phyloP scores from a whole-genome alignment of 2,797 vertebrate genomes.

The Hemitrygon akajei region DNA sequence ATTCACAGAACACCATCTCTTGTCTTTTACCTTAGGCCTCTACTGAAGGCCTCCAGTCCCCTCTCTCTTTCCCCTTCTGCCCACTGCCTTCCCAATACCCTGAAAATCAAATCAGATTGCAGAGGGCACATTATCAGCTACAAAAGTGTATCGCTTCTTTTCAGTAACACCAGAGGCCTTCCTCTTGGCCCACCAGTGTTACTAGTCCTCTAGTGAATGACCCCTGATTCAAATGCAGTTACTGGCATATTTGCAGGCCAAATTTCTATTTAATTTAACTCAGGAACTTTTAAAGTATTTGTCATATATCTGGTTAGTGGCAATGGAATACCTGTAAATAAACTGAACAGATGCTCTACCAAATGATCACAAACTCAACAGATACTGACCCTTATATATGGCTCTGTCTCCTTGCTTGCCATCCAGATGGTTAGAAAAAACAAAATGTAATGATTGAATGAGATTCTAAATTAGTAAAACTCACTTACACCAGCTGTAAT shows the following conservation, averaged over 20 bases:
- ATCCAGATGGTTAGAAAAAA: slow-evolving; percentile 36
- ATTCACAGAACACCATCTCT: too few relatives aligned
- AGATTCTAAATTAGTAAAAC: background rate
- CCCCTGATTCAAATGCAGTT: too few relatives aligned
- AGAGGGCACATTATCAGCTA: too few relatives aligned
- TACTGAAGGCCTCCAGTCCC: too few relatives aligned
- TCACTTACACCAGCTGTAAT: slow-evolving; percentile 7
- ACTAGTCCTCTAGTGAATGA: too few relatives aligned
- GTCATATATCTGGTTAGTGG: background rate
- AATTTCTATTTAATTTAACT: background rate
- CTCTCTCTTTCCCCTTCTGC: too few relatives aligned
- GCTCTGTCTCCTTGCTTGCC: background rate
- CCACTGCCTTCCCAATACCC: too few relatives aligned
- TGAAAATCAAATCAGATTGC: too few relatives aligned
- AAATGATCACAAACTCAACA: background rate
- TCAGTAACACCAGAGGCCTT: too few relatives aligned
- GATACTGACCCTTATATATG: background rate
- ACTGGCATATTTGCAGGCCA: background rate
- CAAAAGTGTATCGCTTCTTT: too few relatives aligned
- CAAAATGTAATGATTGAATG: slow-evolving; percentile 25
- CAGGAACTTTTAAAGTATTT: background rate
- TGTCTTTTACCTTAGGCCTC: too few relatives aligned
- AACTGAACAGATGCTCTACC: background rate
- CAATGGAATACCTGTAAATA: background rate
- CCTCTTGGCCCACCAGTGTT: too few relatives aligned